Conservation (phyloP, 1,140 invertebrate genomes). For the Hyles vespertilio region DNA sequence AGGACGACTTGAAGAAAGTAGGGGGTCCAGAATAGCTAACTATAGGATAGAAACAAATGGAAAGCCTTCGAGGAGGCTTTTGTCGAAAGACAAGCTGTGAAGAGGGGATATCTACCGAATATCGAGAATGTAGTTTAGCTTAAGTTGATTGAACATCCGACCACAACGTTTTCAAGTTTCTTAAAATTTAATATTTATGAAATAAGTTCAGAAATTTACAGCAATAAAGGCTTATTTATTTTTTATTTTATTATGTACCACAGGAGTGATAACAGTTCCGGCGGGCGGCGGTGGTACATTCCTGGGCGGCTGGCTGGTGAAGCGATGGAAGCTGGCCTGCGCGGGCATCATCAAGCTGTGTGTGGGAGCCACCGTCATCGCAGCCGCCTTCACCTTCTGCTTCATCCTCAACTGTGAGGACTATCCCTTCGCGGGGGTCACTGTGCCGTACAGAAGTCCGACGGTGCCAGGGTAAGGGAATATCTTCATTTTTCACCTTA, state of each 20-base stretch:
- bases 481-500: too few relatives aligned
- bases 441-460: slow-evolving; percentile 75
- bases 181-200: too few relatives aligned
- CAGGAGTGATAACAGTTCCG: slow-evolving; percentile 83
- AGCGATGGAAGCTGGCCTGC: slow-evolving; percentile 82
- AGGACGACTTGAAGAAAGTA: too few relatives aligned
- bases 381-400: slow-evolving; percentile 78
- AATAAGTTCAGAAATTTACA: neutral
- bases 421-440: slow-evolving; percentile 84
- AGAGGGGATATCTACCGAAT: too few relatives aligned
- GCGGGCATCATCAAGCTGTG: slow-evolving; percentile 87
- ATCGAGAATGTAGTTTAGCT: too few relatives aligned
- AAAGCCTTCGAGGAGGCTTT: too few relatives aligned
- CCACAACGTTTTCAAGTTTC: too few relatives aligned
- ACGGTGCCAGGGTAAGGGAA: slow-evolving; percentile 51
- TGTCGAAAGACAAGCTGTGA: too few relatives aligned
- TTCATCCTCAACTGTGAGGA: slow-evolving; percentile 87
- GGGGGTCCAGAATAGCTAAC: too few relatives aligned
- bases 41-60: too few relatives aligned
- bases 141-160: too few relatives aligned
- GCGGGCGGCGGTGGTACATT: slow-evolving; percentile 87
- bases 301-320: slow-evolving; percentile 87
- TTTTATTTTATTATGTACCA: slow-evolving; percentile 7
- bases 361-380: slow-evolving; percentile 77
- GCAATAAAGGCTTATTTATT: neutral